Conservation (phyloP, 2,888 invertebrate genomes). For the Hoplodrina blanda region DNA sequence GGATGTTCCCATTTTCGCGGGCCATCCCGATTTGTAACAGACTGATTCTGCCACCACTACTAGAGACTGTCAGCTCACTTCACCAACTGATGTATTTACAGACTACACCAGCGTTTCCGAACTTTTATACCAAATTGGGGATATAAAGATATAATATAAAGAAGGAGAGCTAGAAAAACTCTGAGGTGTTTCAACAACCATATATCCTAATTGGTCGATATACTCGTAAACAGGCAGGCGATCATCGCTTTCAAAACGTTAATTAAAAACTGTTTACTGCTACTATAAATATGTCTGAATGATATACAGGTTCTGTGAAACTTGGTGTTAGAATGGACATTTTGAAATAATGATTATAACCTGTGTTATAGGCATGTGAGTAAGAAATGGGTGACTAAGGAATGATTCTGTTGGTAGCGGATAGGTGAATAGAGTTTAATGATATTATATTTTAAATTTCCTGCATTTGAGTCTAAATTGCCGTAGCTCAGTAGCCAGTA, state of each 20-base stretch:
- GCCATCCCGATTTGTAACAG: no score
- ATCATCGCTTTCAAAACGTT: conserved; percentile 85
- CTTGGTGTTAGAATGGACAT: conserved; percentile 66
- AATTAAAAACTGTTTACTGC: conserved; percentile 89
- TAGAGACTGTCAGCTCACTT: no score
- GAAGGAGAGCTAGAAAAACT: conserved; percentile 30
- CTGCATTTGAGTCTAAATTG: not conserved
- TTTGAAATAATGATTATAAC: conserved; percentile 48
- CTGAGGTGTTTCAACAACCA: conserved; percentile 44
- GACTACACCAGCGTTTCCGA: not conserved
- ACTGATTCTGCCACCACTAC: no score
- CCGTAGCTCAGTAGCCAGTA: no score
- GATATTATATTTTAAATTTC: not conserved
- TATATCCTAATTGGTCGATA: conserved; percentile 64
- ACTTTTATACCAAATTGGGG: conserved; percentile 18
- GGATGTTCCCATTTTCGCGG: no score
- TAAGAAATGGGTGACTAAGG: not conserved
- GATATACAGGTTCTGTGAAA: conserved; percentile 68
- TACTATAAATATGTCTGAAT: conserved; percentile 85
- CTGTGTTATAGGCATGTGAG: not conserved
- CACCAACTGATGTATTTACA: not conserved
- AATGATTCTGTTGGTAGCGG: not conserved
- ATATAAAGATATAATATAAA: conserved; percentile 55
- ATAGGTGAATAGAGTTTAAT: not conserved
- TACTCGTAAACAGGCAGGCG: conserved; percentile 70